Evolutionary conservation across 2,888 invertebrate species (phyloP), one percentile per base, ranked within the genome.

Genomic region (Callosobruchus maculatus): DNA sequence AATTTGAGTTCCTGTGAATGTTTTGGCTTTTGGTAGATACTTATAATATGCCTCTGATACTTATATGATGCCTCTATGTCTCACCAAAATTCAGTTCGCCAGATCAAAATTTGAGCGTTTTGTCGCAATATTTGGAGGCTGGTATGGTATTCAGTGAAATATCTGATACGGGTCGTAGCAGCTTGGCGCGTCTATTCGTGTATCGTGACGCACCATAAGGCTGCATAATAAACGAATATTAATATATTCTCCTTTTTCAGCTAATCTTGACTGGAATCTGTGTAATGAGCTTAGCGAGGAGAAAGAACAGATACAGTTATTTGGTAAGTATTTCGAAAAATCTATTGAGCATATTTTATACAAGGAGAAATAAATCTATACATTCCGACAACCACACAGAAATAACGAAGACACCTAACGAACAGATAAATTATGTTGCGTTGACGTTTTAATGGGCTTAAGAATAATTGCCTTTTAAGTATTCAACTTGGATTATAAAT

Each of bases 261-360:
- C 88, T 96, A 85, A 95, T 96, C 80, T 88, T 95, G 77, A 96
- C 96, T 49, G 96, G 96, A 0, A 89, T 96, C 4, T 94, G 95
- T 85, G 95, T 96, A 77, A 94, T 95, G 91, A 93, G 95, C 77
- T 88, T 96, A 81, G 95, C 95, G 0, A 90, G 95, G 75, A 89
- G 96, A 78, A 92, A 94, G 81, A 95, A 96, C 87, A 90, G 96
- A 84, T 95, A 95, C 88, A 95, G 95, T 86, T 94, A 95, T 88
- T 90, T 96, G 93, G 96, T 96, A 89, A 93, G 93, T 87, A 73
- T 31, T 49, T 49, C 49, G 18, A 49, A 49, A 13, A 1, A 18
- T 18, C 21, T 77, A 20, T 18, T 71, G 70, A 71, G n/a, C 3
- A 73, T 20, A 21, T 49, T 49, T 18, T 20, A 20, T 22, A 13